Conservation (phyloP, 2,888 invertebrate genomes). For the Hydraecia micacea region DNA sequence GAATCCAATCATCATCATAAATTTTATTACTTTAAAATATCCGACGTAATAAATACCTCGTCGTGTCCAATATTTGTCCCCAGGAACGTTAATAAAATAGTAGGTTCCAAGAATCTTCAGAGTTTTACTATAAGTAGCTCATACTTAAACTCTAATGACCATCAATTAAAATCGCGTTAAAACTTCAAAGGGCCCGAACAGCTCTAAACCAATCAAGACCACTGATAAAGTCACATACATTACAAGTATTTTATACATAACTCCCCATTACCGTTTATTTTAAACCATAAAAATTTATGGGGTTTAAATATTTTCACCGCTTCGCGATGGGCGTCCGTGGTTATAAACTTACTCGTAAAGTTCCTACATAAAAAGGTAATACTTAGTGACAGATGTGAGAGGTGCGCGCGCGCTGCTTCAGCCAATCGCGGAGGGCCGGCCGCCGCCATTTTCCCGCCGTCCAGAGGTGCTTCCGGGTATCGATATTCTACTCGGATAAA, state of each 20-base stretch:
- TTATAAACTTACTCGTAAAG: slow-evolving; percentile 73
- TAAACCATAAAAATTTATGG: slow-evolving; percentile 83
- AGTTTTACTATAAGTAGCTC: slow-evolving; percentile 57
- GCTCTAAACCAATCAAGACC: slow-evolving; percentile 74
- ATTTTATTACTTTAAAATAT: slow-evolving; percentile 40
- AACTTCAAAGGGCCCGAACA: slow-evolving; percentile 76
- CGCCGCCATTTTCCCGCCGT: slow-evolving; percentile 75
- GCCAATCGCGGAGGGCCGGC: slow-evolving; percentile 70
- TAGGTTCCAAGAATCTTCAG: slow-evolving; percentile 47
- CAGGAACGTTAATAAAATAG: slow-evolving; percentile 48
- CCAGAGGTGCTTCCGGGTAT: slow-evolving; percentile 71
- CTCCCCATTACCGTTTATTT: slow-evolving; percentile 79
- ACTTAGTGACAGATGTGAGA: slow-evolving; percentile 77
- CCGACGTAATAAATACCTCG: slow-evolving; percentile 36
- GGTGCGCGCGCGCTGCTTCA: slow-evolving; percentile 70
- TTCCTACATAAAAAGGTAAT: slow-evolving; percentile 77
- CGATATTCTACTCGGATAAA: slow-evolving; percentile 70
- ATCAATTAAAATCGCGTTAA: slow-evolving; percentile 73
- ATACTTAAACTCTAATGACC: slow-evolving; percentile 68
- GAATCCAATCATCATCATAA: slow-evolving; percentile 23
- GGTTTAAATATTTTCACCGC: slow-evolving; percentile 85
- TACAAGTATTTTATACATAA: slow-evolving; percentile 78
- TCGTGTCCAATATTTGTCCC: slow-evolving; percentile 46
- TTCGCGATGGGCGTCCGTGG: slow-evolving; percentile 74
- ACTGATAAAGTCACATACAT: slow-evolving; percentile 79